phyloP scores from a whole-genome alignment of 2,888 invertebrate species.

The Drosophila acutilabella region DNA sequence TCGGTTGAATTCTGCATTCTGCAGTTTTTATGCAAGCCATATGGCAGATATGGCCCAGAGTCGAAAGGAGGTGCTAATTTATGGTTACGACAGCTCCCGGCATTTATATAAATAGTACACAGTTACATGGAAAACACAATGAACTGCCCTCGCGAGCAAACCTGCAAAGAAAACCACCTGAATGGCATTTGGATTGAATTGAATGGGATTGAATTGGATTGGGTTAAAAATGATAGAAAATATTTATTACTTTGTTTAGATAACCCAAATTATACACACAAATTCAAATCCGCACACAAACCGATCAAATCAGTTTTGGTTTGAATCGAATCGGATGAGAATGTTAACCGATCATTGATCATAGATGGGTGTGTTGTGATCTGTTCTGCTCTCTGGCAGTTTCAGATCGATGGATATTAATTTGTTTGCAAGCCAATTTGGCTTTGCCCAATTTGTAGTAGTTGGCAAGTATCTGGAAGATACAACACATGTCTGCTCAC shows the following conservation, averaged over 20 bases:
- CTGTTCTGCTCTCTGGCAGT: conserved; percentile 44
- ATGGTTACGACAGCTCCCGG: conserved; percentile 67
- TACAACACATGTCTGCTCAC: conserved; percentile 48
- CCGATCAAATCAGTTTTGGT: conserved; percentile 10
- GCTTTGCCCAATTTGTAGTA: conserved; percentile 70
- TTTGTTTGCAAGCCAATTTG: conserved; percentile 79
- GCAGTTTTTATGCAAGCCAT: conserved; percentile 66
- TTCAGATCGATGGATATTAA: conserved; percentile 78
- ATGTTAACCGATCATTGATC: conserved; percentile 54
- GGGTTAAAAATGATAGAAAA: conserved; percentile 18
- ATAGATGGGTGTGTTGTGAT: conserved; percentile 34
- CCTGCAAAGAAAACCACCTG: conserved; percentile 41
- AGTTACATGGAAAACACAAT: neutral
- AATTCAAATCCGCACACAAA: neutral
- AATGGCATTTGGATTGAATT: conserved; percentile 32
- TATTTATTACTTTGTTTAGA: conserved; percentile 72
- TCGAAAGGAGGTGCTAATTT: conserved; percentile 68
- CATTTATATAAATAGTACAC: neutral
- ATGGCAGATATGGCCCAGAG: conserved; percentile 59
- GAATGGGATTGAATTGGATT: conserved; percentile 13
- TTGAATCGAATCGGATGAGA: conserved; percentile 12
- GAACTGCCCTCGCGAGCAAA: conserved; percentile 41
- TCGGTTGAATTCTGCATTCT: conserved; percentile 60
- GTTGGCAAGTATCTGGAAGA: conserved; percentile 53
- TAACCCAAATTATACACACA: conserved; percentile 65